These are phyloP conservation scores for Ctenodactylus gundi DNA, from an alignment of 2,113 vertebrate species.

Conservation along the genomic window DNA sequence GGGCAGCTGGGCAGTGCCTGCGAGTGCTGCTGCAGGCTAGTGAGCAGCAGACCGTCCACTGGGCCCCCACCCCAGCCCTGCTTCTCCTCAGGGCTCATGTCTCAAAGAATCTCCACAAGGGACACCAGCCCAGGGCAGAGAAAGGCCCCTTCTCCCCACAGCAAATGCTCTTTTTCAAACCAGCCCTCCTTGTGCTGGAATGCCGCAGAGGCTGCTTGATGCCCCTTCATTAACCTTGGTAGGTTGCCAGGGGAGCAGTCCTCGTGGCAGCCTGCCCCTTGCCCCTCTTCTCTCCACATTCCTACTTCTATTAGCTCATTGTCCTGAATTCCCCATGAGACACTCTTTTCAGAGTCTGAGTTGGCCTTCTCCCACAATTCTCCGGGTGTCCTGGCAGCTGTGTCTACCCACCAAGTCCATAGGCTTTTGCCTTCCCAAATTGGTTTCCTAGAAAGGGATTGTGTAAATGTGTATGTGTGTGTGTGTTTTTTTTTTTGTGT, in stretches of 20 bases:
- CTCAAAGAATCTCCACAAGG: constrained; percentile 61
- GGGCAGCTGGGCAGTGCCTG: background rate
- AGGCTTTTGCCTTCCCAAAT: constrained; percentile 26
- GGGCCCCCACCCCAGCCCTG: background rate
- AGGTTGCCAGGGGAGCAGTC: constrained; percentile 65
- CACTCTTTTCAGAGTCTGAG: constrained; percentile 41
- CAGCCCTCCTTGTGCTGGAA: constrained; percentile 46
- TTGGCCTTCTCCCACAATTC: background rate
- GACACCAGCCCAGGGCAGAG: constrained; percentile 32
- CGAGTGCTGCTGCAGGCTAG: background rate
- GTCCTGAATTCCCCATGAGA: constrained; percentile 37
- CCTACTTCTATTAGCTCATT: constrained; percentile 67
- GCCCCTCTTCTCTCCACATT: background rate
- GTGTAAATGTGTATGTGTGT: background rate
- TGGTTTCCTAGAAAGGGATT: constrained; percentile 72
- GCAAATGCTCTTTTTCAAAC: constrained; percentile 67
- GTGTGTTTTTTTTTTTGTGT: background rate
- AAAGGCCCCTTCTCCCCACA: constrained; percentile 65
- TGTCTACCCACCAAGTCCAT: background rate
- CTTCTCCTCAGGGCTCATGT: constrained; percentile 23
- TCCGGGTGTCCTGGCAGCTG: constrained; percentile 45
- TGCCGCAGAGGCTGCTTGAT: constrained; percentile 47
- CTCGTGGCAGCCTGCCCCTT: constrained; percentile 12
- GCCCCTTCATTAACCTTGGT: constrained; percentile 77
- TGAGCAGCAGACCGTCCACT: background rate